Base-by-base conservation (phyloP, 2,888 invertebrate species). In the Auanema freiburgensis region DNA sequence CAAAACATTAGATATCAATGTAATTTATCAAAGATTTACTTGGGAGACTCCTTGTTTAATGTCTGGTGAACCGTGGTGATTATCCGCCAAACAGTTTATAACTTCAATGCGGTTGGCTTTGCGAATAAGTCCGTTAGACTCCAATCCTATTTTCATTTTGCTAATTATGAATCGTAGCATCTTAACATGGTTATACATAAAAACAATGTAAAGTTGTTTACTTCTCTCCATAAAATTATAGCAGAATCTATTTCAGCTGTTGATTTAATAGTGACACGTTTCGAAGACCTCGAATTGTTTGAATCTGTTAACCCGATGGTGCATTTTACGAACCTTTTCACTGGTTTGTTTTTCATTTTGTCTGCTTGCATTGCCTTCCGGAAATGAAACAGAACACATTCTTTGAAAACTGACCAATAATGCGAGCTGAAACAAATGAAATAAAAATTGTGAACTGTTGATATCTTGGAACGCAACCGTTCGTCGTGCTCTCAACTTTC, bases 341-440 rank as follows among this genome's bases (percentile, higher is more conserved):
- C 55, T 43, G 24, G 49, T 24, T 60, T 57, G 11, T 49, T 14
- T 43, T 59, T 57, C 64, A 55, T 40, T 53, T 66, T 69, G 57
- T 72, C 65, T 21, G 67, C 63, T 52, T 66, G 67, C 65, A 74
- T 69, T 3, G 73, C 71, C 50, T 67, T 68, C 4, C 76, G 67
- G 59, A 77, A 77, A 57, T 77, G 76, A 46, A 69, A 73, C 16
- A 77, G 62, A 0, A 70, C 70, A 44, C 76, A 77, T 63, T 77
- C 76, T 53, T 72, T 72, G 71, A 74, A 76, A 5, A 76, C 74
- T 18, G 66, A 65, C 76, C 76, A 76, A 59, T 74, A 74, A 51
- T 76, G 73, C 5, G 74, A 61, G 44, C 73, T 75, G 62, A 49
- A 50, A 42, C 16, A 4, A 40, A 33, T 18, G 8, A 8, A 21